Evolutionary conservation across 2,797 vertebrate genomes (phyloP).

Genomic region (Antennarius maculatus): DNA sequence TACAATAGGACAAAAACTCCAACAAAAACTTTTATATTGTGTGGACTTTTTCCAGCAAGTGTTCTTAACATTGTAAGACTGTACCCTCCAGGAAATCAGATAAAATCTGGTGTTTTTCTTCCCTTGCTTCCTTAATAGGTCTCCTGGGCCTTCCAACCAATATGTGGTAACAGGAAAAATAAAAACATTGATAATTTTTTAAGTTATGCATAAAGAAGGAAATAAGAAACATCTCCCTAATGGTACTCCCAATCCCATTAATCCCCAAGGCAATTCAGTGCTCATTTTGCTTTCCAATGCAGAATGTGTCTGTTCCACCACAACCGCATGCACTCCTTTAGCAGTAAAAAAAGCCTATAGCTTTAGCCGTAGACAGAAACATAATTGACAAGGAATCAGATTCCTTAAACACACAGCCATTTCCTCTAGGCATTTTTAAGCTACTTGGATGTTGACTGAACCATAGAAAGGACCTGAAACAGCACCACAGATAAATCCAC

Average conservation of each 20-base stretch:
- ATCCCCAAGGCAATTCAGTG: slow-evolving; percentile 55
- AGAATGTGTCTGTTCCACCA: slow-evolving; percentile 30
- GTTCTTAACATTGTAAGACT: slow-evolving; percentile 80
- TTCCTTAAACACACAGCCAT: slow-evolving; percentile 31
- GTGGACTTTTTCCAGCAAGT: slow-evolving; percentile 74
- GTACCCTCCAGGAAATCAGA: slow-evolving; percentile 72
- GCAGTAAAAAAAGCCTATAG: slow-evolving; percentile 6
- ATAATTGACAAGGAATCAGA: slow-evolving; percentile 35
- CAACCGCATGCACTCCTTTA: slow-evolving; percentile 32
- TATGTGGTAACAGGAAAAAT: slow-evolving; percentile 77
- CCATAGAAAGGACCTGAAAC: slow-evolving; percentile 11
- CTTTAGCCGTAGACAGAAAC: slow-evolving; percentile 8
- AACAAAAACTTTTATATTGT: slow-evolving; percentile 65
- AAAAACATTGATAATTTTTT: slow-evolving; percentile 78
- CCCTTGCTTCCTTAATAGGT: slow-evolving; percentile 82
- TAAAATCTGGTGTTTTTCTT: slow-evolving; percentile 87
- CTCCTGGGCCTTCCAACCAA: slow-evolving; percentile 77
- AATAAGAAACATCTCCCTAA: slow-evolving; percentile 48
- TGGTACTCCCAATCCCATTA: slow-evolving; percentile 48
- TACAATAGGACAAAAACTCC: slow-evolving; percentile 41
- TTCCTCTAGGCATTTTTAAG: slow-evolving; percentile 23
- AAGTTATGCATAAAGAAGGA: slow-evolving; percentile 60
- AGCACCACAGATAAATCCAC: slow-evolving; percentile 7
- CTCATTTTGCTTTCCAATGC: slow-evolving; percentile 55
- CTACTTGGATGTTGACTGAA: slow-evolving; percentile 5